Evolutionary conservation across 2,113 vertebrate genomes (phyloP), one percentile per base, ranked within the genome.

Genomic region (Oophaga pumilio): DNA sequence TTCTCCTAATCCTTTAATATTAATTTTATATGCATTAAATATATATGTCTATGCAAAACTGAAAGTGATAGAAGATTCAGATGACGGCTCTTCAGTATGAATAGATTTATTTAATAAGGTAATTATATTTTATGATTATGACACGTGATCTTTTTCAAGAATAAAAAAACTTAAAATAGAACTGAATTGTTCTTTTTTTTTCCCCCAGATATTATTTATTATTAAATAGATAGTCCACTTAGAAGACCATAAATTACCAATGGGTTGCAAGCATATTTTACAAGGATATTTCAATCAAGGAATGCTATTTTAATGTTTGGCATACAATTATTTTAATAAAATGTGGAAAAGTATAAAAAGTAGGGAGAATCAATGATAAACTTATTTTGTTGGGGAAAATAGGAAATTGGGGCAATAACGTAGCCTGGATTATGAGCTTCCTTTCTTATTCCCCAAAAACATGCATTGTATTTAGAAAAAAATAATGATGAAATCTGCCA

Each of bases 1-100:
- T 82, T 15, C 33, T 68, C 20, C 14, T 66, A 1, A 66, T 82
- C 20, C 11, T 50, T 50, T 82, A 68, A 50, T 82, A 82, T 82
- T 82, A 20, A 82, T 82, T 82, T 82, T 66, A 68, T 52, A 68
- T 52, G 52, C 57, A 82, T 82, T 49, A 82, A 82, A 82, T 68
- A 82, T 82, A 82, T 82, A 82, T 82, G 62, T 50, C 62, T 60
- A 68, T 52, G 20, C 33, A 49, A 82, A 82, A 66, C 33, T 68
- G 43, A 14, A 33, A 26, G 60, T 50, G 12, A n/a, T n/a, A 50
- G 60, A 82, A 68, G 14, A 49, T 82, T 43, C 43, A 14, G 6
- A 14, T 82, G 43, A 82, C n/a, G 49, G 80, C 33, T 68, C 80
- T 64, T 50, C 26, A 52, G n/a, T n/a, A 43, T 43, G 60, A 82